Conservation (phyloP, 2,113 vertebrate genomes). For the Rostratula benghalensis region DNA sequence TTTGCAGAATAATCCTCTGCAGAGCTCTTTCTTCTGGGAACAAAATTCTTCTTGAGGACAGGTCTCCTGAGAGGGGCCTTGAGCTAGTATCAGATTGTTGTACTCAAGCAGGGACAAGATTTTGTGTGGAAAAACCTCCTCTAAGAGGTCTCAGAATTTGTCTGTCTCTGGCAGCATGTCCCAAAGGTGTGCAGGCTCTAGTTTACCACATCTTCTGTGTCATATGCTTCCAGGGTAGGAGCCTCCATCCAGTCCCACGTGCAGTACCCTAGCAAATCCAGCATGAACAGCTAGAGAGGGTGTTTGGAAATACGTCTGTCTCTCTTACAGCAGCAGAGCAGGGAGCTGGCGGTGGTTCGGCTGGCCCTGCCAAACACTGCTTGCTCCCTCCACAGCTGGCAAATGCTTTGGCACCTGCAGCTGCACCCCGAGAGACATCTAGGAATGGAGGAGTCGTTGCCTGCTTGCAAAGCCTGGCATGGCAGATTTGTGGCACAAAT, state of each 20-base stretch:
- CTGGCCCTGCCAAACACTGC: neutral
- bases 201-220: neutral
- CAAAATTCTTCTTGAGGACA: neutral
- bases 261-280: neutral
- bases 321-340: neutral
- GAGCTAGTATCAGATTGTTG: neutral
- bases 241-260: neutral
- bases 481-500: neutral
- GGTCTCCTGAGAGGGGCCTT: neutral
- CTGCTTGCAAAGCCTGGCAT: neutral
- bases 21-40: neutral
- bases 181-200: neutral
- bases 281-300: neutral
- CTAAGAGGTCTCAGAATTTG: neutral
- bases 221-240: neutral
- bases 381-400: conserved; percentile 6
- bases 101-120: neutral
- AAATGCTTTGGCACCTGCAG: conserved; percentile 10
- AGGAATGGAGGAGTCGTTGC: neutral
- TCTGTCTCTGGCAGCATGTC: neutral
- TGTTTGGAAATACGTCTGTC: neutral
- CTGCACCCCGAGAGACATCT: neutral
- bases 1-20: neutral
- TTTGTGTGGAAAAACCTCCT: neutral
- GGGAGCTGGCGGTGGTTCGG: neutral